These are phyloP conservation scores for Monodelphis domestica DNA, from an alignment of 2,797 vertebrate species.

Conservation along the genomic window DNA sequence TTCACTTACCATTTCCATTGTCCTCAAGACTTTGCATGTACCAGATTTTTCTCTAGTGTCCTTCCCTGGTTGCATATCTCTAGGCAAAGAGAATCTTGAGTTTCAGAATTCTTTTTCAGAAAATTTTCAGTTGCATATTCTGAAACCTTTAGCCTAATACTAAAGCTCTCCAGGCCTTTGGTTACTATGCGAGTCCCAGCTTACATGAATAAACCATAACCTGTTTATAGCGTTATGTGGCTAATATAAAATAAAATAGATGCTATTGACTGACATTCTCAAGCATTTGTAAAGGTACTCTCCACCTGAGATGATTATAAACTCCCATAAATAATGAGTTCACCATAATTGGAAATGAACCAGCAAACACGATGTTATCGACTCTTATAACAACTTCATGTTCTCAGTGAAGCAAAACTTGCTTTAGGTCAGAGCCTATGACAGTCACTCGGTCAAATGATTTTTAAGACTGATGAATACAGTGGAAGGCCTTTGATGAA, in stretches of 20 bases:
- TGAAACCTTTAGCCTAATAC: neutral
- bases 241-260: neutral
- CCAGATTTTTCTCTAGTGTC: too few species aligned
- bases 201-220: too few species aligned
- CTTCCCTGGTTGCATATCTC: too few species aligned
- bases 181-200: neutral
- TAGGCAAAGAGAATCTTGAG: too few species aligned
- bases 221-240: neutral
- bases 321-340: neutral
- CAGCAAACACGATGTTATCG: neutral
- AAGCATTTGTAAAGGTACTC: neutral
- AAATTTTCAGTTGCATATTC: neutral
- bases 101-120: too few species aligned
- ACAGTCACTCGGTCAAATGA: neutral
- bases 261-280: neutral
- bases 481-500: neutral
- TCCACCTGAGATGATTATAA: neutral
- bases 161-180: neutral
- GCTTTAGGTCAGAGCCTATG: neutral
- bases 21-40: too few species aligned
- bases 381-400: neutral
- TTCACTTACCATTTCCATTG: too few species aligned
- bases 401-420: neutral
- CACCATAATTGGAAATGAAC: neutral
- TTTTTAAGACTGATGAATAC: neutral